Conservation (phyloP, 2,888 invertebrate species). For the Campoplex capitator region DNA sequence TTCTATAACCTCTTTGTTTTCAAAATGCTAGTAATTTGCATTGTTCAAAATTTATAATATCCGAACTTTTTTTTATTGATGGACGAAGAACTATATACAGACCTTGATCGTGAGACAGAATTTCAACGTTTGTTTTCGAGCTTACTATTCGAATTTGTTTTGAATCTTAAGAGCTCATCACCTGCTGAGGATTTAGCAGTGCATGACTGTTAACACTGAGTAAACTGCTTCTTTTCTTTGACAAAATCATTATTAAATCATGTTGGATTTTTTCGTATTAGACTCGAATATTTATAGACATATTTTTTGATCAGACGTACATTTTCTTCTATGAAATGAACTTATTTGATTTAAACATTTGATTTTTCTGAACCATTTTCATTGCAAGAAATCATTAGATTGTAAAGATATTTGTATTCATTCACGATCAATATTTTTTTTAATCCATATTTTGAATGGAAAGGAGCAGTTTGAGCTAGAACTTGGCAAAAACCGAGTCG, state of each 20-base stretch:
- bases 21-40: neutral
- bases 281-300: neutral
- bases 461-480: neutral
- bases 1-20: slow-evolving; percentile 1
- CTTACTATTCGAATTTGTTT: neutral
- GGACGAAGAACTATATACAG: neutral
- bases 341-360: no score
- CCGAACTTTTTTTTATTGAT: neutral
- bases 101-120: neutral
- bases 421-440: neutral
- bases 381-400: neutral
- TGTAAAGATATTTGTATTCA: neutral
- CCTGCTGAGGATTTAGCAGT: neutral
- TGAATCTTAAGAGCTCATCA: neutral
- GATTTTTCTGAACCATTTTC: neutral
- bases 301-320: neutral
- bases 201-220: neutral
- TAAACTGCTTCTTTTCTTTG: neutral
- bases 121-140: neutral
- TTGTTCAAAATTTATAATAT: neutral
- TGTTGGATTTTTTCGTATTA: neutral
- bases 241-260: no score
- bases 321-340: neutral
- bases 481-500: neutral
- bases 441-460: neutral